Evolutionary conservation across 2,113 vertebrate species (phyloP).

Genomic region (Panurus biarmicus): DNA sequence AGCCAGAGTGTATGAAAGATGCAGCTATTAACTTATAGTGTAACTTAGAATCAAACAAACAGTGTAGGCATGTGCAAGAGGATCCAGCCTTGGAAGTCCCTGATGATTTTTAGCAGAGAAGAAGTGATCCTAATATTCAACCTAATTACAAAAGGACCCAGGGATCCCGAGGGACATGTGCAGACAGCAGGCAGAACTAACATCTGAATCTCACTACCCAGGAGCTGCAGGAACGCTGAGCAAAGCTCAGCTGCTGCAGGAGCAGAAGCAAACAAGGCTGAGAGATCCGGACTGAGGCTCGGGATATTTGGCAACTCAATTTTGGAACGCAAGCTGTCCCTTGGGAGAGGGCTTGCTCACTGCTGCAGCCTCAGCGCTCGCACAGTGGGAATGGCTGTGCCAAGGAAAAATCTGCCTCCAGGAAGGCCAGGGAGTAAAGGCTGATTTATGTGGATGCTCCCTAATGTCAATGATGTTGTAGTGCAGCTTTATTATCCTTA

Average conservation of each 20-base stretch:
- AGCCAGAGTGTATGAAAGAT: neutral
- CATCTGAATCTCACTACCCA: rapidly evolving
- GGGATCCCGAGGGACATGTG: rapidly evolving
- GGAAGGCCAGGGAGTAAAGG: rapidly evolving
- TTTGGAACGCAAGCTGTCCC: neutral
- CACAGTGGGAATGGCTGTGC: rapidly evolving
- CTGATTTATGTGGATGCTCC: neutral
- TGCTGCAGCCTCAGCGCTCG: rapidly evolving
- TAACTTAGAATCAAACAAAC: neutral
- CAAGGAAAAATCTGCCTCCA: neutral
- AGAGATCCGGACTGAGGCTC: neutral
- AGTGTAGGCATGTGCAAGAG: neutral
- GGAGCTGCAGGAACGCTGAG: rapidly evolving
- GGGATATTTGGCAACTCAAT: neutral
- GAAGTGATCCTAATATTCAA: neutral
- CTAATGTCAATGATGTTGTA: neutral
- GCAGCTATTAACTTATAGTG: neutral
- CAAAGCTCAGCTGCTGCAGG: neutral
- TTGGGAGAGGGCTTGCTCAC: rapidly evolving
- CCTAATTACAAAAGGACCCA: neutral
- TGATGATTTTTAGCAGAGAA: neutral
- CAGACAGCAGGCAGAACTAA: neutral
- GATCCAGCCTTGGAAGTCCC: neutral
- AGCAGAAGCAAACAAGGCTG: neutral
- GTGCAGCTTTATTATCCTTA: neutral